Evolutionary conservation across 2,888 invertebrate species (phyloP).

Genomic region (Mimachlamys varia): DNA sequence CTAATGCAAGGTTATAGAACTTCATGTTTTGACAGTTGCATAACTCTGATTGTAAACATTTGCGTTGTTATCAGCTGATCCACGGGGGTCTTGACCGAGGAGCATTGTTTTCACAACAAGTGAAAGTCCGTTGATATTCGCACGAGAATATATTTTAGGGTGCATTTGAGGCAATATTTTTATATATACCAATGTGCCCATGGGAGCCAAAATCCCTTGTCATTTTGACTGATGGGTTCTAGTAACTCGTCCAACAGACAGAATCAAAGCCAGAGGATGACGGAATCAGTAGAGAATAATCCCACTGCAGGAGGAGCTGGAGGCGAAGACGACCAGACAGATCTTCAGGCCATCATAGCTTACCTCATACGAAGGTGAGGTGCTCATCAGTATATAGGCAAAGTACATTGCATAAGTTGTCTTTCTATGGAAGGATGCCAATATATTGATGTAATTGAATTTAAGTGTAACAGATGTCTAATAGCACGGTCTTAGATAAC

Average conservation of each 20-base stretch:
- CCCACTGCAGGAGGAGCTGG: slow-evolving; percentile 38
- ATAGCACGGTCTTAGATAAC: no score
- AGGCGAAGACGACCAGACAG: slow-evolving; percentile 63
- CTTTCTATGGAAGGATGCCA: neutral
- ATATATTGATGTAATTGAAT: neutral
- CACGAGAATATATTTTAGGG: neutral
- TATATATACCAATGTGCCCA: neutral
- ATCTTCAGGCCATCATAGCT: slow-evolving; percentile 71
- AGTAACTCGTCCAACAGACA: slow-evolving; percentile 58
- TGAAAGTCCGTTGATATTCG: neutral
- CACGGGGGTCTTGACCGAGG: neutral
- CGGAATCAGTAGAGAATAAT: neutral
- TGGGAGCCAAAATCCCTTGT: neutral
- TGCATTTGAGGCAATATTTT: neutral
- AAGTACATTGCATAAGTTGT: neutral
- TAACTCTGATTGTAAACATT: neutral
- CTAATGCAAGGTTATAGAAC: neutral
- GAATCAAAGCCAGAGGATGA: slow-evolving; percentile 20
- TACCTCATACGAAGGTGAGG: slow-evolving; percentile 72
- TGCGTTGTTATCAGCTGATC: slow-evolving; percentile 23
- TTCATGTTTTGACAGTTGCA: neutral
- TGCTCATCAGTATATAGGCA: neutral
- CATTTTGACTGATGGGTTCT: slow-evolving; percentile 54
- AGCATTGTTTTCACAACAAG: neutral
- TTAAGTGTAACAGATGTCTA: no score